phyloP scores from a whole-genome alignment of 2,797 vertebrate species.

The Chelonia mydas region DNA sequence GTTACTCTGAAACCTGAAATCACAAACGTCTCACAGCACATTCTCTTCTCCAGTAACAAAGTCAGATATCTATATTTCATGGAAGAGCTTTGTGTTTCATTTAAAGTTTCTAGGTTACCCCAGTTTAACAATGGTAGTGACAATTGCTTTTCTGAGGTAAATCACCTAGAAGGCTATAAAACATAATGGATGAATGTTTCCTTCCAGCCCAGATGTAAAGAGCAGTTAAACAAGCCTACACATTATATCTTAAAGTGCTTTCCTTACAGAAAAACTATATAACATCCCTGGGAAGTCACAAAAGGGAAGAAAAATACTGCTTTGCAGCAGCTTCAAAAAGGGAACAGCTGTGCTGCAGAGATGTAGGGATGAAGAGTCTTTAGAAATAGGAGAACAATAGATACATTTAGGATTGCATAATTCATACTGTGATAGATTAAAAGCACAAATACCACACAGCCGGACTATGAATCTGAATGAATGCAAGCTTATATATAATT shows the following conservation, averaged over 20 bases:
- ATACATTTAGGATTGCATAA: neutral
- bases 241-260: slow-evolving; percentile 5
- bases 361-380: neutral
- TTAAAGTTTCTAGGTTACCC: neutral
- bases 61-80: neutral
- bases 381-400: neutral
- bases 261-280: neutral
- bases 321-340: neutral
- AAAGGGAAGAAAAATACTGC: neutral
- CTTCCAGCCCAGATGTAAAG: neutral
- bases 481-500: neutral
- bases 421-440: slow-evolving; percentile 19
- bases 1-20: neutral
- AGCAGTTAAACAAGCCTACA: neutral
- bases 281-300: neutral
- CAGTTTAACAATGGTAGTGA: neutral
- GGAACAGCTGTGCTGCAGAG: slow-evolving; percentile 4
- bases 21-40: neutral
- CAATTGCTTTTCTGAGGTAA: neutral
- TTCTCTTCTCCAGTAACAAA: neutral
- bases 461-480: slow-evolving; percentile 28
- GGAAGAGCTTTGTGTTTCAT: neutral
- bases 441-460: neutral
- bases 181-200: neutral
- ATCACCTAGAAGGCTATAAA: neutral